These are phyloP conservation scores for Acheta domesticus DNA, from an alignment of 2,888 invertebrate genomes.

Conservation along the genomic window DNA sequence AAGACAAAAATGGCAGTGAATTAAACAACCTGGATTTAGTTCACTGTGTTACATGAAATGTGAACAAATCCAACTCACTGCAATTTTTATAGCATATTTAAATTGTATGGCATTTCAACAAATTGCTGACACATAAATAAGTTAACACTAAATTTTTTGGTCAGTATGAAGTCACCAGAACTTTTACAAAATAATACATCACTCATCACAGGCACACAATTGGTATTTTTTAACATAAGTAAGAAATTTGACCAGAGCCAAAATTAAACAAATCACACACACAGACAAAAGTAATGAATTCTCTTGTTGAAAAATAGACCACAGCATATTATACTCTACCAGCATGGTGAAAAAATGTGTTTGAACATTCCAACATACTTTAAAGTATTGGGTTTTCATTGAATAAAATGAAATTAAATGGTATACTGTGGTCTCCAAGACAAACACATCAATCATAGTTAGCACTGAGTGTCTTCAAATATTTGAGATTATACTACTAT, in stretches of 20 bases:
- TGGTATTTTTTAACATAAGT: not conserved
- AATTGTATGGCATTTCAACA: not conserved
- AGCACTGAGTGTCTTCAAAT: too few relatives aligned
- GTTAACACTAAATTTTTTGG: not conserved
- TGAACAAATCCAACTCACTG: conserved; percentile 1
- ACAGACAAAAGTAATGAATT: not conserved
- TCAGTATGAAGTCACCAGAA: not conserved
- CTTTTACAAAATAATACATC: conserved; percentile 20
- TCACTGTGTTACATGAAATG: not conserved
- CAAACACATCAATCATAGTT: too few relatives aligned
- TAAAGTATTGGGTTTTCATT: not conserved
- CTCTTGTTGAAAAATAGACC: not conserved
- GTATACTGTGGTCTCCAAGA: not conserved
- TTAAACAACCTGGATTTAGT: not conserved
- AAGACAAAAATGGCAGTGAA: conserved; percentile 23
- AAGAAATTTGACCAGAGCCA: not conserved
- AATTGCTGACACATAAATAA: conserved; percentile 18
- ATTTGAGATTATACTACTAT: too few relatives aligned
- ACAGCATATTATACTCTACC: not conserved
- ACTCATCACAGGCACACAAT: conserved; percentile 24
- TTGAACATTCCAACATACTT: not conserved
- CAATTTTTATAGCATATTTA: not conserved
- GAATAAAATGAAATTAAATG: not conserved
- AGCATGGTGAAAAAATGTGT: not conserved
- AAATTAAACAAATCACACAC: conserved; percentile 4